Evolutionary conservation across 2,113 vertebrate species (phyloP).

Genomic region (Petaurus breviceps): DNA sequence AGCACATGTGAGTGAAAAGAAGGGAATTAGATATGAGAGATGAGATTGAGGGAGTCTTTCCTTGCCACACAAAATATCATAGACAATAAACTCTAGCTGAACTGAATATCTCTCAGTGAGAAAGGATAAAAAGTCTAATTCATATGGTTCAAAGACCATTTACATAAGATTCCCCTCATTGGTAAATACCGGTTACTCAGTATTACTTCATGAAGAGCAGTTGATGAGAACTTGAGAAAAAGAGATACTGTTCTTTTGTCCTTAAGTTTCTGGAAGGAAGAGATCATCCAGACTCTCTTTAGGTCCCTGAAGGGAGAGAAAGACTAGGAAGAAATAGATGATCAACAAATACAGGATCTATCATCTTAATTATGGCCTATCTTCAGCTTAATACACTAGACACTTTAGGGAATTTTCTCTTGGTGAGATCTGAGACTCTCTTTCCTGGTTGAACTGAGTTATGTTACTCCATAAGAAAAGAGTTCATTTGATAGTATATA

Average conservation of each 20-base stretch:
- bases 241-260: background rate
- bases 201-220: background rate
- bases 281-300: background rate
- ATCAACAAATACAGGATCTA: background rate
- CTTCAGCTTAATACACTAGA: background rate
- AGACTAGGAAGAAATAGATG: background rate
- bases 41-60: background rate
- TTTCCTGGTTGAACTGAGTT: background rate
- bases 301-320: background rate
- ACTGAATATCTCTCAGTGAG: background rate
- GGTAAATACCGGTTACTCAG: background rate
- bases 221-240: background rate
- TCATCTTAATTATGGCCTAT: background rate
- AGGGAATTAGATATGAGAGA: background rate
- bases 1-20: background rate
- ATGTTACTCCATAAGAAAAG: background rate
- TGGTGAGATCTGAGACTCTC: background rate
- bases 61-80: background rate
- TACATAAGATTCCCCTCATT: background rate
- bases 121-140: background rate
- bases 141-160: background rate
- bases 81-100: background rate
- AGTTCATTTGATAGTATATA: background rate
- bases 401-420: background rate
- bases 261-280: background rate